phyloP scores from a whole-genome alignment of 2,888 invertebrate genomes.

The Yponomeuta evonymella region DNA sequence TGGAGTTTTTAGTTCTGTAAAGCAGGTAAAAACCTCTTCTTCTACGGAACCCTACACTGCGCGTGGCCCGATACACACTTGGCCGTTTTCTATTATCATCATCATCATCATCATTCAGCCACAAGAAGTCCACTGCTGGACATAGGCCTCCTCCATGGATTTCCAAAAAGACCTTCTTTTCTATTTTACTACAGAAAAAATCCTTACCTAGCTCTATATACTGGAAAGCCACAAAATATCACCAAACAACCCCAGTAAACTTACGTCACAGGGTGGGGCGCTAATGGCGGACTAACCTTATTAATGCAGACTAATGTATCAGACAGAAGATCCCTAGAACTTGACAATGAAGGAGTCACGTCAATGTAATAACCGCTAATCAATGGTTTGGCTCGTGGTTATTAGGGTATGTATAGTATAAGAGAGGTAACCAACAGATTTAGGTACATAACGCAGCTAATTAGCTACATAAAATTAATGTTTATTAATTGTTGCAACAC shows the following conservation, averaged over 20 bases:
- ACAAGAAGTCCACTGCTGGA: too few relatives aligned
- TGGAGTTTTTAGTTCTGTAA: too few relatives aligned
- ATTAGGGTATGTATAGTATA: background rate
- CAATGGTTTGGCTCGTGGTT: background rate
- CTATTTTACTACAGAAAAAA: constrained; percentile 17
- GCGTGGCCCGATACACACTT: too few relatives aligned
- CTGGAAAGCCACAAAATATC: background rate
- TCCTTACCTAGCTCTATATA: background rate
- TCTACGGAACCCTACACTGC: too few relatives aligned
- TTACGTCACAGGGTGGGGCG: constrained; percentile 37
- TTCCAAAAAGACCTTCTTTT: too few relatives aligned
- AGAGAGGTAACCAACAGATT: background rate
- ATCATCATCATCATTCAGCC: too few relatives aligned
- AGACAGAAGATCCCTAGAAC: constrained; percentile 22
- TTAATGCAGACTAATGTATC: constrained; percentile 28
- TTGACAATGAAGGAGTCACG: background rate
- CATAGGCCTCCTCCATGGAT: too few relatives aligned
- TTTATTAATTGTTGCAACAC: too few relatives aligned
- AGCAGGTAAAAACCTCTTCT: too few relatives aligned
- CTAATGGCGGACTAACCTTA: constrained; percentile 37
- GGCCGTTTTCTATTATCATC: too few relatives aligned
- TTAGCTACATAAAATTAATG: too few relatives aligned
- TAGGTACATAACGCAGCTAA: too few relatives aligned
- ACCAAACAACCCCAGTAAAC: background rate
- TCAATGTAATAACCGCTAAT: background rate